Evolutionary conservation across 2,113 vertebrate genomes (phyloP).

Genomic region (Electrona antarctica): DNA sequence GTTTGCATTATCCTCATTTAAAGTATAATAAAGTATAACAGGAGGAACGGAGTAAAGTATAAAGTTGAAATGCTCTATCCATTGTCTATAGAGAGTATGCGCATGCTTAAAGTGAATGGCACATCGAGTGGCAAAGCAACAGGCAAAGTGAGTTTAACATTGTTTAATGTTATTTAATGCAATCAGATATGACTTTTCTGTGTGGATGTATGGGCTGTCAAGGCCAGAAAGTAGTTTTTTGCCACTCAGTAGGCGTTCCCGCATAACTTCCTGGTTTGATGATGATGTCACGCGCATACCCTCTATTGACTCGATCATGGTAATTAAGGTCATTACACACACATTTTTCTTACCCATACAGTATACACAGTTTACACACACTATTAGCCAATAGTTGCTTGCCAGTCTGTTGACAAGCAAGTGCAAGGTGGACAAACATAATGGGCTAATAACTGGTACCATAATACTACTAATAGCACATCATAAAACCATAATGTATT

Average conservation of each 20-base stretch:
- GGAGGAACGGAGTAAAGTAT: not conserved
- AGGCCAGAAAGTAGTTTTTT: too few relatives aligned
- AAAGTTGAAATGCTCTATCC: not conserved
- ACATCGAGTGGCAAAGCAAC: too few relatives aligned
- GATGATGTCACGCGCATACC: too few relatives aligned
- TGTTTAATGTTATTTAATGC: too few relatives aligned
- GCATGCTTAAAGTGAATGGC: too few relatives aligned
- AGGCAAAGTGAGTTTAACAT: too few relatives aligned
- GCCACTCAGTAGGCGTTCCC: too few relatives aligned
- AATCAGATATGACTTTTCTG: too few relatives aligned
- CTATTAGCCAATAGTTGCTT: slow-evolving; percentile 1
- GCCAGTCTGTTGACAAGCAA: not conserved
- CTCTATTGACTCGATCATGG: too few relatives aligned
- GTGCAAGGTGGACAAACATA: not conserved
- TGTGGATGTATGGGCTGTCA: too few relatives aligned
- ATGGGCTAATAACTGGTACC: not conserved
- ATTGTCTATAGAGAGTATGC: too few relatives aligned
- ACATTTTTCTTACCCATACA: not conserved
- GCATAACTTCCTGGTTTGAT: too few relatives aligned
- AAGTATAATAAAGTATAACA: not conserved
- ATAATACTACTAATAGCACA: slow-evolving; percentile 23
- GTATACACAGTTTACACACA: not conserved
- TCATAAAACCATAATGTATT: slow-evolving; percentile 13
- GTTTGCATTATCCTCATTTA: not conserved
- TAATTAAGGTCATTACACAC: not conserved